phyloP scores from a whole-genome alignment of 2,888 invertebrate species.

The Phymatocera aterrima region DNA sequence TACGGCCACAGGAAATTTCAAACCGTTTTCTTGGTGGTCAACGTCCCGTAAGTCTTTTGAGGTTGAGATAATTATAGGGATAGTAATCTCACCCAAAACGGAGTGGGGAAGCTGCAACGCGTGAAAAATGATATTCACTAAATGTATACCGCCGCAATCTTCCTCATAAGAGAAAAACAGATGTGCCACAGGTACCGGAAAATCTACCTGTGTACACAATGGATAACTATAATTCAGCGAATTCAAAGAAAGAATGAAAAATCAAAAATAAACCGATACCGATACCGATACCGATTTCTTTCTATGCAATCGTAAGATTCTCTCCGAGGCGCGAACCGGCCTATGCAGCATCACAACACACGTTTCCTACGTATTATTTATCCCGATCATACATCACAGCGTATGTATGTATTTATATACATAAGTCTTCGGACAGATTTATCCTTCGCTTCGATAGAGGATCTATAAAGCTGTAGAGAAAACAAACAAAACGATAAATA shows the following conservation, averaged over 20 bases:
- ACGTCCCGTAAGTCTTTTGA: conserved; percentile 33
- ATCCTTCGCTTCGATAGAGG: not conserved
- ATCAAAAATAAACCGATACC: too few relatives aligned
- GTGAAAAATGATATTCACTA: not conserved
- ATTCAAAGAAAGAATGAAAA: too few relatives aligned
- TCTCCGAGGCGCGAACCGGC: not conserved
- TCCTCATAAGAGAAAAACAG: too few relatives aligned
- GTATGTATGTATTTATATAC: not conserved
- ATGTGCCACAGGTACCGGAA: too few relatives aligned
- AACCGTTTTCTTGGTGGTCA: conserved; percentile 21
- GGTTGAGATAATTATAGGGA: conserved; percentile 9
- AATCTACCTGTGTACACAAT: too few relatives aligned
- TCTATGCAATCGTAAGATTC: not conserved
- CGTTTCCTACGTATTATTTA: not conserved
- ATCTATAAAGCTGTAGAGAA: not conserved
- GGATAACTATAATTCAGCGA: too few relatives aligned
- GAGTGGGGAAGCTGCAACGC: not conserved
- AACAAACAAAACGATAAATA: not conserved
- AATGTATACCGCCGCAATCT: not conserved
- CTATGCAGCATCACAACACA: not conserved
- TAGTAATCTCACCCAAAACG: too few relatives aligned
- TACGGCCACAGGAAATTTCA: not conserved
- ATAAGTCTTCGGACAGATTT: not conserved
- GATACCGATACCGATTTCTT: not conserved
- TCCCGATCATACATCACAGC: not conserved